Conservation (phyloP, 2,888 invertebrate genomes). For the Amiota mariae region DNA sequence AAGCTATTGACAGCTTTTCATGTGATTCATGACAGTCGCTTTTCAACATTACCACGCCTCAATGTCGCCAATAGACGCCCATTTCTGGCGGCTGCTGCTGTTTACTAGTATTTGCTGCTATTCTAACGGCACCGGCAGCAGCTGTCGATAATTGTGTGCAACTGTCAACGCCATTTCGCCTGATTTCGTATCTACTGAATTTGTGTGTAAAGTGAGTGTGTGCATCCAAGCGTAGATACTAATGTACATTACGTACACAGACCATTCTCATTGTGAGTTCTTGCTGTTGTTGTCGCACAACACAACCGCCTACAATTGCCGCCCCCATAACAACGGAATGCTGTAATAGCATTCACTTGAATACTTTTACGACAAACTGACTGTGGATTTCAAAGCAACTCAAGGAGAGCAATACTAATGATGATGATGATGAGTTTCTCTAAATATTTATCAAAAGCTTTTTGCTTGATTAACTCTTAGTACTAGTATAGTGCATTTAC, state of each 20-base stretch:
- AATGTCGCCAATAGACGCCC: background rate
- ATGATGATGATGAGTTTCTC: slow-evolving; percentile 7
- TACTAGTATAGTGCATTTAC: background rate
- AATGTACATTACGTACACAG: slow-evolving; percentile 23
- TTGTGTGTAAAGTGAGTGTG: slow-evolving; percentile 5
- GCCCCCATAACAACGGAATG: background rate
- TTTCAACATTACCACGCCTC: slow-evolving; percentile 3
- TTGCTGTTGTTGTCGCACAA: slow-evolving; percentile 1
- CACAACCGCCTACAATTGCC: background rate
- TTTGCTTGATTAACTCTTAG: slow-evolving; percentile 38
- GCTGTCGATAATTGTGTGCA: slow-evolving; percentile 32
- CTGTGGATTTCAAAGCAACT: slow-evolving; percentile 16
- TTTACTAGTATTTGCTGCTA: background rate
- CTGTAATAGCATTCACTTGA: slow-evolving; percentile 13
- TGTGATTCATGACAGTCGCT: slow-evolving; percentile 19
- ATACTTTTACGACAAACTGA: background rate
- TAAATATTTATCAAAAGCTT: slow-evolving; percentile 34
- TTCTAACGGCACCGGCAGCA: background rate
- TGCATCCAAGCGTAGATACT: slow-evolving; percentile 27
- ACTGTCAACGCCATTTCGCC: slow-evolving; percentile 19
- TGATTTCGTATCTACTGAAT: background rate
- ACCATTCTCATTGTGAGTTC: background rate
- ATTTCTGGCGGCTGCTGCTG: background rate
- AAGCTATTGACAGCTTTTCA: slow-evolving; percentile 24
- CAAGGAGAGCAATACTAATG: background rate